Conservation (phyloP, 2,888 invertebrate species). For the Meteorus colon region DNA sequence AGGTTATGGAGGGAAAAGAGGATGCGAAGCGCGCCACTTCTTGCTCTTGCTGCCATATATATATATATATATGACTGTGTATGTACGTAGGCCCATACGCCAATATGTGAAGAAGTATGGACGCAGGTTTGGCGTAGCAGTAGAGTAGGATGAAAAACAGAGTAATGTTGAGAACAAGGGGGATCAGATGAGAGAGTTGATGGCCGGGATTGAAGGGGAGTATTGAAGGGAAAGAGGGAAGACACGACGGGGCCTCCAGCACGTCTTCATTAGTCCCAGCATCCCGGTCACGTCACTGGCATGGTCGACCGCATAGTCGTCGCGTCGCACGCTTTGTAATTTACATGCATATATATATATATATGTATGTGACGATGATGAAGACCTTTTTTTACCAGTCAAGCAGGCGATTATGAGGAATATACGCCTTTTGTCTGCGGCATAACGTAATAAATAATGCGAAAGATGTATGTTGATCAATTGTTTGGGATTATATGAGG, state of each 20-base stretch:
- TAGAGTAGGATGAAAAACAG: constrained; percentile 15
- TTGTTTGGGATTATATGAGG: not conserved
- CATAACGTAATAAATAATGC: not conserved
- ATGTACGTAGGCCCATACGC: not conserved
- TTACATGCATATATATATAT: constrained; percentile 39
- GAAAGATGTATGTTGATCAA: not conserved
- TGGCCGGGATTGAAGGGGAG: constrained; percentile 45
- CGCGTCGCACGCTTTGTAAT: constrained; percentile 43
- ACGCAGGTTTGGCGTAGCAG: constrained; percentile 29
- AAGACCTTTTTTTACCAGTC: not conserved
- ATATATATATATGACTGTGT: not conserved
- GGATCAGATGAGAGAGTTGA: constrained; percentile 25
- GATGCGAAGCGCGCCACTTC: not conserved
- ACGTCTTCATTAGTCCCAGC: constrained; percentile 60
- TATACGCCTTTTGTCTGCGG: not conserved
- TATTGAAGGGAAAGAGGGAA: constrained; percentile 37
- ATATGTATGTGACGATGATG: constrained; percentile 5
- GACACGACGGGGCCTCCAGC: constrained; percentile 54
- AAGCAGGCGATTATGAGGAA: constrained; percentile 16
- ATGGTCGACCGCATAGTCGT: constrained; percentile 52
- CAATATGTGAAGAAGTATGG: constrained; percentile 33
- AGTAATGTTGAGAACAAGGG: not conserved
- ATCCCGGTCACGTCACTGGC: constrained; percentile 55
- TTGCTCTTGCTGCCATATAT: not conserved
- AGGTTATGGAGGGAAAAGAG: not conserved